These are phyloP conservation scores for Rhagoletis zephyria DNA, from an alignment of 1,140 invertebrate species.

Conservation along the genomic window DNA sequence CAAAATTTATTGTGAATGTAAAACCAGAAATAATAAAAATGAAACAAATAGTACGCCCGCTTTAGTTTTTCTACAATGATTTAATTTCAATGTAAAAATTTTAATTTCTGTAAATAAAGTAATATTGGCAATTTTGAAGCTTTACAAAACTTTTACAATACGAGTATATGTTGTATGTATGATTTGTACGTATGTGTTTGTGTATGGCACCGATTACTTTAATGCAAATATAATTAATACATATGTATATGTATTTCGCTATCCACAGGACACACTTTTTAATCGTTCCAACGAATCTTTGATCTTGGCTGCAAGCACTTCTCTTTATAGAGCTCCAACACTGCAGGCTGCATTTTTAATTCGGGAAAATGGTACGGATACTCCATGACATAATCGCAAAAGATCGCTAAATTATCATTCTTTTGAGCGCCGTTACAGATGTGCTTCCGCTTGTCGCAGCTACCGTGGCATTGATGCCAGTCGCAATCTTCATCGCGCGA, in stretches of 20 bases:
- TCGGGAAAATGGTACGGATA: constrained; percentile 66
- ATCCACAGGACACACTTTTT: too few relatives aligned
- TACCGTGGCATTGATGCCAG: constrained; percentile 65
- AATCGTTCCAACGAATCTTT: background rate
- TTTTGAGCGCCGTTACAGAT: constrained; percentile 66
- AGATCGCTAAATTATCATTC: constrained; percentile 70
- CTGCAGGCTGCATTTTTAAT: constrained; percentile 54
- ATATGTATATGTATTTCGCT: too few relatives aligned
- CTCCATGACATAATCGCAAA: constrained; percentile 65
- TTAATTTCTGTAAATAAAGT: constrained; percentile 44
- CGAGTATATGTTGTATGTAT: background rate
- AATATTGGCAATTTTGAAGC: constrained; percentile 38
- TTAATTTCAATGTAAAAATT: constrained; percentile 40
- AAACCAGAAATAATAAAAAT: background rate
- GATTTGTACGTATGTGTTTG: background rate
- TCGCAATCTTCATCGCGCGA: constrained; percentile 63
- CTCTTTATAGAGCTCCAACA: background rate
- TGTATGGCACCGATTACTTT: background rate
- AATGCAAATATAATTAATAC: too few relatives aligned
- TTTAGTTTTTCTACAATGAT: background rate
- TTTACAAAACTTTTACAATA: constrained; percentile 28
- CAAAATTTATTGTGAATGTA: constrained; percentile 7
- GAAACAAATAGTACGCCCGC: background rate
- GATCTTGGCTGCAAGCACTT: background rate
- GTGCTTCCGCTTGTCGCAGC: constrained; percentile 62